Conservation (phyloP, 2,113 vertebrate species). For the Psophia crepitans region DNA sequence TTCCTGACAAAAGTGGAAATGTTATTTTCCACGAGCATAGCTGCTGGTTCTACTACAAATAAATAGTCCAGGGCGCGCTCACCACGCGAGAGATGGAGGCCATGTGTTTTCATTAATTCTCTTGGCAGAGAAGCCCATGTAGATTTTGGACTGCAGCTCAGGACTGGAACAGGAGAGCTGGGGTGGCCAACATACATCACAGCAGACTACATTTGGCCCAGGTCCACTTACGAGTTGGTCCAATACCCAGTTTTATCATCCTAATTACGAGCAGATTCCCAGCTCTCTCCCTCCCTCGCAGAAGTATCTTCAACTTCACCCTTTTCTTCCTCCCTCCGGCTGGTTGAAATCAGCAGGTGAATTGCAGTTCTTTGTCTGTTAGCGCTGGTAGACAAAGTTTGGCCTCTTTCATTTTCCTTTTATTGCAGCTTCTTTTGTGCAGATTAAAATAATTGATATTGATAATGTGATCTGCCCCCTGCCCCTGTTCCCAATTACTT, state of each 20-base stretch:
- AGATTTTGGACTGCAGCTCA: conserved; percentile 36
- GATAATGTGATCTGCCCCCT: conserved; percentile 20
- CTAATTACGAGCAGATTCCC: conserved; percentile 45
- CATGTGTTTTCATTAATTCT: conserved; percentile 47
- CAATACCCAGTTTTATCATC: conserved; percentile 33
- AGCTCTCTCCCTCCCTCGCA: neutral
- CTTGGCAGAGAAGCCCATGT: conserved; percentile 45
- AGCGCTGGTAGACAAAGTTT: neutral
- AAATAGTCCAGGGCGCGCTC: neutral
- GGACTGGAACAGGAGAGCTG: conserved; percentile 40
- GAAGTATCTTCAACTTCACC: neutral
- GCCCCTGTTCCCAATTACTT: conserved; percentile 30
- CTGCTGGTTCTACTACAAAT: conserved; percentile 33
- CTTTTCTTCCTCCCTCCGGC: neutral
- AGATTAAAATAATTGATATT: conserved; percentile 55
- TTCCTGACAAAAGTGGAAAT: conserved; percentile 36
- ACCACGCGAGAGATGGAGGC: neutral
- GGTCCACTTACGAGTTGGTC: neutral
- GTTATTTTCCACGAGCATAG: conserved; percentile 34
- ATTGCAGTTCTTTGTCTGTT: neutral
- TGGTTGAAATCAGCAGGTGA: neutral
- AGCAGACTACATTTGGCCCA: conserved; percentile 27
- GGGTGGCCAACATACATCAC: conserved; percentile 61
- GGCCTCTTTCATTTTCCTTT: neutral
- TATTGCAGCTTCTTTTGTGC: neutral